Conservation (phyloP, 2,888 invertebrate species). For the Hypena proboscidalis region DNA sequence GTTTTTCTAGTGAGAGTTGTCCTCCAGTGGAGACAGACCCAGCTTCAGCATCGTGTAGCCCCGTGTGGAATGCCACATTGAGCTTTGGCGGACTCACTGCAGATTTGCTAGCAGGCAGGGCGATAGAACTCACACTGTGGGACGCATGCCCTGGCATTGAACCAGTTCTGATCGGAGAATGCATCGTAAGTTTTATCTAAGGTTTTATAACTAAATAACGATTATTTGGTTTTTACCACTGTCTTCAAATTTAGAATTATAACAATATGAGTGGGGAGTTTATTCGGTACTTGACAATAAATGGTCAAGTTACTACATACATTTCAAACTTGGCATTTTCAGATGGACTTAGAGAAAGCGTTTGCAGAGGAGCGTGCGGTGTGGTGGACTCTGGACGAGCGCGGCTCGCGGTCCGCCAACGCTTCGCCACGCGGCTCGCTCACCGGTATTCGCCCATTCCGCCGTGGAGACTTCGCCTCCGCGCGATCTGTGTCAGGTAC, state of each 20-base stretch:
- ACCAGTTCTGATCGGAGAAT: constrained; percentile 92
- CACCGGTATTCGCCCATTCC: constrained; percentile 87
- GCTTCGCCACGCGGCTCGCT: constrained; percentile 93
- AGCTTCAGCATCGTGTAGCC: constrained; percentile 94
- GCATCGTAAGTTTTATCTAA: constrained; percentile 79
- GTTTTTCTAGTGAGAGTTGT: constrained; percentile 87
- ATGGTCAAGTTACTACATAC: too few species aligned
- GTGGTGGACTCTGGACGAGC: constrained; percentile 95
- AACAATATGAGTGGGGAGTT: too few species aligned
- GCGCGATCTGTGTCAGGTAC: constrained; percentile 90
- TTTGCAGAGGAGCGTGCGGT: constrained; percentile 95
- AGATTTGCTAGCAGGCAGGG: constrained; percentile 91
- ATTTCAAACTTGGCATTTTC: constrained; percentile 9
- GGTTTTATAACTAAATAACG: neutral
- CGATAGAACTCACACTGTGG: constrained; percentile 95
- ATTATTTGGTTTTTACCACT: too few species aligned
- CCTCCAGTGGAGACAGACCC: constrained; percentile 93
- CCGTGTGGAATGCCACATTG: constrained; percentile 96
- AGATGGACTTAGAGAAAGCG: constrained; percentile 92
- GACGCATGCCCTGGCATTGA: constrained; percentile 93
- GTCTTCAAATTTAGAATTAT: too few species aligned
- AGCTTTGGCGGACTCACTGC: constrained; percentile 92
- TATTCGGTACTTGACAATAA: too few species aligned
- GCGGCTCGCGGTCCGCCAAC: constrained; percentile 91
- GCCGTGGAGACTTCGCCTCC: constrained; percentile 90